Conservation (phyloP, 2,888 invertebrate species). For the Syrista parreyssii region DNA sequence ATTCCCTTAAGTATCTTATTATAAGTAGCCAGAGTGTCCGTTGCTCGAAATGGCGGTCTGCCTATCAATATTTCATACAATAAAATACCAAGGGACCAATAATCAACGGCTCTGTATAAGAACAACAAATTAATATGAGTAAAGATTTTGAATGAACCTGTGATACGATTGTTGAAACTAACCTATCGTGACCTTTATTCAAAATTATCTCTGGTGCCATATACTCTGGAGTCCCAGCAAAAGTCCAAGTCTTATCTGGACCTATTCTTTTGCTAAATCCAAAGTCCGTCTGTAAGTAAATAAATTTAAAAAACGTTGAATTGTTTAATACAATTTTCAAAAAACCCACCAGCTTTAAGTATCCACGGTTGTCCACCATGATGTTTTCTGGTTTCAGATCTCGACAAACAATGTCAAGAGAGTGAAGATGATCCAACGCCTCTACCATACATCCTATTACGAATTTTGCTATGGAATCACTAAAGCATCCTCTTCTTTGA, state of each 20-base stretch:
- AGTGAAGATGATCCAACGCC: constrained; percentile 89
- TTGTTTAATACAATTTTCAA: neutral
- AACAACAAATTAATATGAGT: constrained; percentile 30
- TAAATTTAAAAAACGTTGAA: constrained; percentile 4
- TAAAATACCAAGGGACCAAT: constrained; percentile 91
- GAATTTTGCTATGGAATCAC: constrained; percentile 84
- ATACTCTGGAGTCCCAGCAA: constrained; percentile 93
- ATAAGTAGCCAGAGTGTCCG: constrained; percentile 91
- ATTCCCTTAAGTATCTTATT: constrained; percentile 90
- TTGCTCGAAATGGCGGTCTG: constrained; percentile 87
- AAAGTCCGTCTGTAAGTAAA: constrained; percentile 79
- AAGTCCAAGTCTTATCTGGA: constrained; percentile 88
- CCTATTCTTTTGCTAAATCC: constrained; percentile 90
- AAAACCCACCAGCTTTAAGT: constrained; percentile 82
- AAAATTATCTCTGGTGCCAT: constrained; percentile 90
- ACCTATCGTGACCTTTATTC: constrained; percentile 81
- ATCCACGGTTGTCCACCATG: constrained; percentile 84
- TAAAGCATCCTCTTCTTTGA: constrained; percentile 81
- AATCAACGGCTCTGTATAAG: constrained; percentile 80
- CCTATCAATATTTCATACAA: constrained; percentile 88
- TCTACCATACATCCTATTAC: constrained; percentile 91
- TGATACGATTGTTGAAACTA: constrained; percentile 11
- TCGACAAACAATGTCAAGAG: constrained; percentile 83
- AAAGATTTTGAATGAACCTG: neutral
- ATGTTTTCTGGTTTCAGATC: constrained; percentile 96